Evolutionary conservation across 2,888 invertebrate genomes (phyloP), one percentile per base, ranked within the genome.

Genomic region (Ditylenchus weischeri): DNA sequence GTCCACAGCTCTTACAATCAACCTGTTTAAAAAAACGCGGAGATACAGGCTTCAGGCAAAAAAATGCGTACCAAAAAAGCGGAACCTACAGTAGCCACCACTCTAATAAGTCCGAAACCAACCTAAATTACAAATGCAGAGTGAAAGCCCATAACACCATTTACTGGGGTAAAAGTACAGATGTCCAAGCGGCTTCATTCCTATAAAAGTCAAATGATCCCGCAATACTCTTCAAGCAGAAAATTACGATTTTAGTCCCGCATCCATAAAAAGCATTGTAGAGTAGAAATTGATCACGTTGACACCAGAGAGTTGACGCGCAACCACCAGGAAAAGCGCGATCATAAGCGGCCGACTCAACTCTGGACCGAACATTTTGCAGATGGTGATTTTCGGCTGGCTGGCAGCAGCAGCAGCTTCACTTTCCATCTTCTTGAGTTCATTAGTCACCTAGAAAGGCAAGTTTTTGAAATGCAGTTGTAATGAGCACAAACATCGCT

Each of bases 231-330:
- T 6, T 38, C 38, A 38, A 38, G 11, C 1, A 43, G 8, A 43
- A 43, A 15, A 43, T 15, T 43, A 43, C 43, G 8, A 43, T 1
- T 84, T 85, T 36, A 93, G 84, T 0, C 88, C 87, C 4, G 91
- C 90, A 76, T 79, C 87, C 70, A 83, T 83, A 85, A 93, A 93
- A 75, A 93, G 91, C 62, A 87, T 86, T 0, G 90, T 90, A 0
- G 91, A 91, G 86, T 89, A 92, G 87, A 88, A 91, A 84, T 91
- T 90, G 62, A 90, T 87, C 87, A 68, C 65, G 54, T 81, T 81
- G 71, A 81, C 82, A 47, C 92, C 92, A 11, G 91, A 91, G 48
- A 93, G 85, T 84, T 93, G 93, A 83, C 93, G 93, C 0, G 91
- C 90, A 0, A 92, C 82, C 90, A 92, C 92, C 79, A 92, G 88